Evolutionary conservation across 2,113 vertebrate species (phyloP), one percentile per base, ranked within the genome.

Genomic region (Xenus cinereus): DNA sequence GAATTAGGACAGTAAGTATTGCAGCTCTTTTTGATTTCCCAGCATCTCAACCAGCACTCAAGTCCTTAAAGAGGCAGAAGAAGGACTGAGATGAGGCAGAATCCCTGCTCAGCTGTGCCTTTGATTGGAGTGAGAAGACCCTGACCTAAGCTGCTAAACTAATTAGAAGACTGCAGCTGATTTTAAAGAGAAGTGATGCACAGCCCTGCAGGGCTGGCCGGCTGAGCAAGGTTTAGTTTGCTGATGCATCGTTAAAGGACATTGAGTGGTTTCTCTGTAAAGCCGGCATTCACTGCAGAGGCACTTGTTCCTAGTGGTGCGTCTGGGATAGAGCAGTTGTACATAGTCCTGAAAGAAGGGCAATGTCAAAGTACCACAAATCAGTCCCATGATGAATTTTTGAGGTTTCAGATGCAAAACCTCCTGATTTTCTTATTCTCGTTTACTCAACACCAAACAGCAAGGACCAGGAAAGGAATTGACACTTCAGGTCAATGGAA

Each of bases 281-380:
- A 51, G 18, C 19, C 2, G 4, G 24, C 0, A 2, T 35, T 66
- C 10, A 4, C 26, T n/a, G 16, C 17, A 27, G 54, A 56, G 8
- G 5, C 15, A 18, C 23, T 32, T 71, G 27, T 71, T 81, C 23
- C 37, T 23, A 28, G 53, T 23, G 53, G 12, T 39, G 10, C 14
- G 11, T 62, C n/a, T 54, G 53, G 39, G 12, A 43, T 24, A 7
- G 15, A 51, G 14, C 20, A 48, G 11, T 13, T 91, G 24, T n/a
- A 27, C 13, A 24, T 12, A 63, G 14, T 48, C 33, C 46, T 41
- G 46, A 86, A 74, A 67, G 32, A 32, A 85, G 46, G 24, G 19
- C 21, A 21, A 27, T 33, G 17, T 51, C 9, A 17, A 92, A 84
- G 50, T 56, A 77, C 35, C 39, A 73, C 63, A 45, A 48, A 22